These are phyloP conservation scores for Tetramorium parvispinum DNA, from an alignment of 1,140 invertebrate genomes.

Conservation along the genomic window DNA sequence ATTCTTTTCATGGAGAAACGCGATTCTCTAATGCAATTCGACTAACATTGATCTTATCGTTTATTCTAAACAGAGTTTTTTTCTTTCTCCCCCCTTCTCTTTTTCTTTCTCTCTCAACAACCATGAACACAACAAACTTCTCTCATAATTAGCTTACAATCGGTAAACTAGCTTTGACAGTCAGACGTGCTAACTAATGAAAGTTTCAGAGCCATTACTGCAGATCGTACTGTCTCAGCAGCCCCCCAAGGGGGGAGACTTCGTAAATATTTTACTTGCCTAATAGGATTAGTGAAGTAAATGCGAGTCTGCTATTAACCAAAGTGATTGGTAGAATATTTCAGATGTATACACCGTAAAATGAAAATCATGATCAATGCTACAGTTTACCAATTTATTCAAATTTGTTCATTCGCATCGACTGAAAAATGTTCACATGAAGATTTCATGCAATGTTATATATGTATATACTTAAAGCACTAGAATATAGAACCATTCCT, in stretches of 20 bases:
- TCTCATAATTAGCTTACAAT: constrained; percentile 61
- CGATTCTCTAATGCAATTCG: neutral
- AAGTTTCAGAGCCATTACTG: constrained; percentile 40
- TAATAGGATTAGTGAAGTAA: constrained; percentile 38
- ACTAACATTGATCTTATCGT: constrained; percentile 42
- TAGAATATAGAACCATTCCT: neutral
- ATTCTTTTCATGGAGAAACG: constrained; percentile 16
- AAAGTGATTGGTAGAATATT: constrained; percentile 27
- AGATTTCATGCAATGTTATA: neutral
- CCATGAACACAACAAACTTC: constrained; percentile 20
- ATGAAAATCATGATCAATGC: neutral
- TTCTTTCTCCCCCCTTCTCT: neutral
- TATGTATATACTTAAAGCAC: neutral
- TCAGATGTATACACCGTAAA: constrained; percentile 1
- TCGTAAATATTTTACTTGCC: constrained; percentile 61
- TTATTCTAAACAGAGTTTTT: constrained; percentile 6
- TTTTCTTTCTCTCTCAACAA: neutral
- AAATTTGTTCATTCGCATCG: neutral
- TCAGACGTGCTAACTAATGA: constrained; percentile 35
- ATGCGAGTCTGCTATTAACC: constrained; percentile 31
- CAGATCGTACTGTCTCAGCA: neutral
- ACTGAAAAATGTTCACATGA: neutral
- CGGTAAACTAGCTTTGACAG: constrained; percentile 40
- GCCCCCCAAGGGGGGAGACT: neutral
- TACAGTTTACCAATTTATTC: neutral